Evolutionary conservation across 2,113 vertebrate species (phyloP), one percentile per base, ranked within the genome.

Genomic region (Solenodon paradoxus): DNA sequence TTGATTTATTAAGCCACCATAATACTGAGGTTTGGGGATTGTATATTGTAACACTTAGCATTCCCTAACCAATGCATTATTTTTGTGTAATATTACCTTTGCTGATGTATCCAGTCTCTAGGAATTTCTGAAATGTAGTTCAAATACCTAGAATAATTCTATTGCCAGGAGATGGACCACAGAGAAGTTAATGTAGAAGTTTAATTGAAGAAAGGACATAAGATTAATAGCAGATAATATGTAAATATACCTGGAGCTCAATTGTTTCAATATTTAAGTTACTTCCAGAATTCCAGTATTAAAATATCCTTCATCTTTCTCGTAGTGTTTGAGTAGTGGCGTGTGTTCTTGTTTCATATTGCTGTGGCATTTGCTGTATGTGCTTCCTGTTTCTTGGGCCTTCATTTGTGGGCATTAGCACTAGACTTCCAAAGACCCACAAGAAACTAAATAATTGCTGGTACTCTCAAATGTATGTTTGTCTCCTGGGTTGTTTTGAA

Each of bases 401-500:
- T 92, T 80, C 57, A 72, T 22, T 66, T 69, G 59, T 92, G 82
- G 63, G 57, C 9, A 63, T 94, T 38, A 63, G 49, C 19, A 83
- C n/a, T 51, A 68, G 42, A 12, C 13, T 94, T 86, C 82, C 63
- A 40, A 87, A 86, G 55, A 95, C 24, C 47, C 71, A 71, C 51
- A 81, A 87, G 77, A 84, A 83, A 80, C 0, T 35, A 49, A 83
- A 40, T 94, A 0, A 78, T 63, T 59, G 64, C 53, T 95, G 88
- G 47, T 35, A n/a, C 9, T 87, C 30, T 80, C 30, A 80, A 30
- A 45, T 16, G 63, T 79, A 30, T 83, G 80, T 69, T 69, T 47
- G 72, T 51, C 32, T 88, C 28, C 32, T 93, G 5, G 28, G 53
- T 77, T 94, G 71, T 84, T 95, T 91, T 80, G 61, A 88, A 93